Base-by-base conservation (phyloP, 1,140 invertebrate species). In the Brachionus koreanus region DNA sequence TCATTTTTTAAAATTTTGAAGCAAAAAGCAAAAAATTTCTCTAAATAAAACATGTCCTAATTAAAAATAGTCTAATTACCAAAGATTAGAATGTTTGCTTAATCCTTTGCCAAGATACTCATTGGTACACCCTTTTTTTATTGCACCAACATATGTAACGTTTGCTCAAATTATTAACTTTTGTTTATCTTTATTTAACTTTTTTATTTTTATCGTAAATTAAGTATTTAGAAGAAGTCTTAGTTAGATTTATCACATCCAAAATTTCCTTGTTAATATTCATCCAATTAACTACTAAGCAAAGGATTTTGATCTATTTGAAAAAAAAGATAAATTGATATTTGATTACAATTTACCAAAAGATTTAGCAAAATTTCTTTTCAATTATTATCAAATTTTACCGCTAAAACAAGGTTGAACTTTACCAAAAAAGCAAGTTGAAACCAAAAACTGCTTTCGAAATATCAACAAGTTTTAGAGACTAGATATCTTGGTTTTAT, bases 281-380 rank as follows among this genome's bases (percentile, higher is more conserved):
- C 16, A 23, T 49, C 43, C 43, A 49, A 49, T 49, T 57, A 23
- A 57, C 16, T 19, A 57, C 5, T 57, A 23, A 23, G 49, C 49
- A 57, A 16, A 57, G 12, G 33, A 65, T 33, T 65, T 65, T 65
- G 33, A 37, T 65, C 33, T 65, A 65, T 65, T 37, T 33, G 33
- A 29, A 65, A 33, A 65, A 65, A 65, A 65, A 37, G 33, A 33
- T 33, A 37, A 65, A 65, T 33, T 65, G 63, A 65, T 65, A 65
- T 65, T 65, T 65, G 63, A 65, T 65, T 65, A 65, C 33, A 37
- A 65, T 65, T 65, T 37, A 37, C 63, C n/a, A 65, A 65, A 65
- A 65, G 25, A 65, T 33, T 65, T 57, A 57, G 49, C 49, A 57
- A 57, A 57, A 57, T 57, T 57, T 57, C n/a, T 57, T 57, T 37